A percentile compares a stretch with the other conserved stretches of the same genome.
Evolutionary conservation across 2,888 invertebrate species (phyloP).

Genomic region (Scaeva pyrastri): DNA sequence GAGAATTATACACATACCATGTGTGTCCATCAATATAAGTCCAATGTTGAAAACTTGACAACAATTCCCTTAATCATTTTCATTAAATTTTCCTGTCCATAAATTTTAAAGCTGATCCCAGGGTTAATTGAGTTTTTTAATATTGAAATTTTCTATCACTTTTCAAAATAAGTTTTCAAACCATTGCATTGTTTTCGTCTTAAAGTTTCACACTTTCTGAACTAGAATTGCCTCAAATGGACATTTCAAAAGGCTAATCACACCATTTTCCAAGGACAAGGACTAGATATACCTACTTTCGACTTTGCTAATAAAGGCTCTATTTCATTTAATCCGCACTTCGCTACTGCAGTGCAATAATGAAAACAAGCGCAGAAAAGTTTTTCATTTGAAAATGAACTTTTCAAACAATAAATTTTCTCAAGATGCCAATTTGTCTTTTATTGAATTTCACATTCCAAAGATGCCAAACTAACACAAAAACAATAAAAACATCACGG

Average conservation of each 20-base stretch:
- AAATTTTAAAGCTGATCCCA: too few species aligned
- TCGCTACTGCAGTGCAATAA: background rate
- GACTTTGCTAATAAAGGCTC: background rate
- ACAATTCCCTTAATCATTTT: too few species aligned
- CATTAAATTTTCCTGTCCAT: too few species aligned
- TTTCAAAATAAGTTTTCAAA: too few species aligned
- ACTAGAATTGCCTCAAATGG: background rate
- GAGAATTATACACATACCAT: too few species aligned
- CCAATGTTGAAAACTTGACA: too few species aligned
- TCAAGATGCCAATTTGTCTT: slow-evolving; percentile 20
- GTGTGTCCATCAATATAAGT: too few species aligned
- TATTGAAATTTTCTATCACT: too few species aligned
- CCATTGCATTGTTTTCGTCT: too few species aligned
- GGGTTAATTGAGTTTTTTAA: too few species aligned
- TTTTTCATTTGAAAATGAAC: slow-evolving; percentile 9
- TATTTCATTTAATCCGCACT: background rate
- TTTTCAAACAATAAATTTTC: slow-evolving; percentile 21
- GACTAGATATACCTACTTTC: too few species aligned
- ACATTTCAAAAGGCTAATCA: background rate
- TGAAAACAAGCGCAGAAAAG: background rate
- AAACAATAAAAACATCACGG: too few species aligned
- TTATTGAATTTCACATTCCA: slow-evolving; percentile 4
- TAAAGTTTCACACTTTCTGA: background rate
- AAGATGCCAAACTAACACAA: background rate
- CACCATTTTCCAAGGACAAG: background rate